A percentile compares a stretch with the other conserved stretches of the same genome.
phyloP scores from a whole-genome alignment of 2,113 vertebrate genomes.

The Cynopterus brachyotis region DNA sequence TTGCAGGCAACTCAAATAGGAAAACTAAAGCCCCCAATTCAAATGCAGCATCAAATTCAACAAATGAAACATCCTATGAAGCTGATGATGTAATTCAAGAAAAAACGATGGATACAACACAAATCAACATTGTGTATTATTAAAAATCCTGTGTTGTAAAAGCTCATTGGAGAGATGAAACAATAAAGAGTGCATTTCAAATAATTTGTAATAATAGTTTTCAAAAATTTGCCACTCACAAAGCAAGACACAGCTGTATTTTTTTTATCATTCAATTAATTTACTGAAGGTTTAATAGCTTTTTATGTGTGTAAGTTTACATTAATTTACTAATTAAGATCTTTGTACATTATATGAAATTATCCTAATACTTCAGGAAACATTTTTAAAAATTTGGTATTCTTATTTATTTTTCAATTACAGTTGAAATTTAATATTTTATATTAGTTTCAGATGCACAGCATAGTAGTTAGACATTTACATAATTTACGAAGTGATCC shows the following conservation, averaged over 20 bases:
- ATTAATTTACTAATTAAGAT: conserved; percentile 48
- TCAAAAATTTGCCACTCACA: not conserved
- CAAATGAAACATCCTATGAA: conserved; percentile 60
- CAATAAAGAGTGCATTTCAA: conserved; percentile 51
- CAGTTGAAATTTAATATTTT: too few relatives aligned
- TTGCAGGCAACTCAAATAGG: conserved; percentile 59
- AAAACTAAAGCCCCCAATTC: conserved; percentile 44
- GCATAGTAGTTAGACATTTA: too few relatives aligned
- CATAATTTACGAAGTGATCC: too few relatives aligned
- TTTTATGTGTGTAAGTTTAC: not conserved
- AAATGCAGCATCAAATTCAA: conserved; percentile 60
- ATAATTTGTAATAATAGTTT: not conserved
- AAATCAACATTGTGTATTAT: conserved; percentile 37
- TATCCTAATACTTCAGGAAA: conserved; percentile 14
- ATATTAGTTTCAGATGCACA: too few relatives aligned
- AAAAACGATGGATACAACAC: conserved; percentile 45
- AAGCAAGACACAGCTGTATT: not conserved
- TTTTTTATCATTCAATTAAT: conserved; percentile 22
- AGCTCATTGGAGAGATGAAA: not conserved
- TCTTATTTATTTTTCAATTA: too few relatives aligned
- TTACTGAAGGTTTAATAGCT: conserved; percentile 56
- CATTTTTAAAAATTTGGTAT: not conserved
- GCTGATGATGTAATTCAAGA: conserved; percentile 54
- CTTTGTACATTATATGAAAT: conserved; percentile 16
- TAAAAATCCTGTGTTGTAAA: conserved; percentile 31